phyloP scores from a whole-genome alignment of 1,140 invertebrate species.

The Probaryconus sp. region DNA sequence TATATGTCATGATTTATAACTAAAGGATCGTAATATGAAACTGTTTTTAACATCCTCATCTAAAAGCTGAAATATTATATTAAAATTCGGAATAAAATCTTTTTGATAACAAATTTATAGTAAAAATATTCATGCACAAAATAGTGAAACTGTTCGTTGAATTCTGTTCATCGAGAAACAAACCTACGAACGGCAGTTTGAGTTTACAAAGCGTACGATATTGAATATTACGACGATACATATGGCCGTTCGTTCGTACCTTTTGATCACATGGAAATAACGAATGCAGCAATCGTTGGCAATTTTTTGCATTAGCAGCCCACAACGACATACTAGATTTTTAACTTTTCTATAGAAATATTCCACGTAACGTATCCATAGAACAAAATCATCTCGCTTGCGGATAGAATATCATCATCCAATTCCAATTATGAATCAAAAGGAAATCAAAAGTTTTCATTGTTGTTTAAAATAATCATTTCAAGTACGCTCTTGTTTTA shows the following conservation, averaged over 20 bases:
- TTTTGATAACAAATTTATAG: constrained; percentile 18
- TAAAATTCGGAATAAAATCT: background rate
- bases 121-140: constrained; percentile 20
- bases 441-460: too few species aligned
- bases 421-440: too few species aligned
- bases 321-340: constrained; percentile 27
- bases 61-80: too few species aligned
- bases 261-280: constrained; percentile 57
- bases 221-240: constrained; percentile 41
- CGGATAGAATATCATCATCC: too few species aligned
- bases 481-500: too few species aligned
- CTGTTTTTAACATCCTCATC: too few species aligned
- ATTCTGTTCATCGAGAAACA: constrained; percentile 25
- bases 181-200: constrained; percentile 15
- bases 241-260: constrained; percentile 48
- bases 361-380: constrained; percentile 51
- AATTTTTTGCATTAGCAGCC: constrained; percentile 50
- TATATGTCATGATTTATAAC: too few species aligned
- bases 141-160: constrained; percentile 30
- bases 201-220: constrained; percentile 41
- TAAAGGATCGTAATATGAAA: too few species aligned
- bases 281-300: constrained; percentile 41
- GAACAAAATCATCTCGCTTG: constrained; percentile 56
- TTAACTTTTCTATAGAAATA: constrained; percentile 52
- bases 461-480: too few species aligned